These are phyloP conservation scores for Orthonyx spaldingii DNA, from an alignment of 2,113 vertebrate genomes.

Conservation along the genomic window DNA sequence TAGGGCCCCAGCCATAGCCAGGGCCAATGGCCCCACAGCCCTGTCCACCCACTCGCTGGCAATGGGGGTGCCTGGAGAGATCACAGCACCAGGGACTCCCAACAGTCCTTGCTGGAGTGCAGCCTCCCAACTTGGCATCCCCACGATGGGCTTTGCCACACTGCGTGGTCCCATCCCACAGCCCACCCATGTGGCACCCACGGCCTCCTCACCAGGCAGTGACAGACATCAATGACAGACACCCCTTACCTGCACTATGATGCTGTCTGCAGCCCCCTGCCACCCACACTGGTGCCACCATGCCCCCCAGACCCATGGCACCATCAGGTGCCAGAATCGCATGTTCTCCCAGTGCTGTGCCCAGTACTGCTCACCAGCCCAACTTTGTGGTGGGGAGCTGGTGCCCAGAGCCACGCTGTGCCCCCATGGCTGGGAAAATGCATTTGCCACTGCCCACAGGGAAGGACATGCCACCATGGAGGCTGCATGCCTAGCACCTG, in stretches of 20 bases:
- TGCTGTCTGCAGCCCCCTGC: not conserved
- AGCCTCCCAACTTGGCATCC: not conserved
- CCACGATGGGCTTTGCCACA: fast-evolving
- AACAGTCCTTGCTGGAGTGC: fast-evolving
- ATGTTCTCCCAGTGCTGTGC: not conserved
- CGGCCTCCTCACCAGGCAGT: not conserved
- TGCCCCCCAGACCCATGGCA: not conserved
- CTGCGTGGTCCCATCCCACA: not conserved
- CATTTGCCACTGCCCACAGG: fast-evolving
- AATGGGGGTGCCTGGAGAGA: not conserved
- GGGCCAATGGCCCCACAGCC: not conserved
- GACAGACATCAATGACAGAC: not conserved
- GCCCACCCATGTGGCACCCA: not conserved
- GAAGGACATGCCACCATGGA: not conserved
- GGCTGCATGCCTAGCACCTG: not conserved
- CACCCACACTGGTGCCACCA: not conserved
- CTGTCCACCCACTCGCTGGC: not conserved
- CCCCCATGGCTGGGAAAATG: fast-evolving
- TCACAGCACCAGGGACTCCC: not conserved
- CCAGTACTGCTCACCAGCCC: fast-evolving
- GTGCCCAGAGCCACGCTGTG: not conserved
- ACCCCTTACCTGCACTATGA: not conserved
- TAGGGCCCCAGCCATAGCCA: not conserved
- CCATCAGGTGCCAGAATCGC: fast-evolving
- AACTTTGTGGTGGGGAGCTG: not conserved